A percentile compares a stretch with the other conserved stretches of the same genome.
Conservation (phyloP, 2,888 invertebrate genomes). For the Drosophila neotestacea region DNA sequence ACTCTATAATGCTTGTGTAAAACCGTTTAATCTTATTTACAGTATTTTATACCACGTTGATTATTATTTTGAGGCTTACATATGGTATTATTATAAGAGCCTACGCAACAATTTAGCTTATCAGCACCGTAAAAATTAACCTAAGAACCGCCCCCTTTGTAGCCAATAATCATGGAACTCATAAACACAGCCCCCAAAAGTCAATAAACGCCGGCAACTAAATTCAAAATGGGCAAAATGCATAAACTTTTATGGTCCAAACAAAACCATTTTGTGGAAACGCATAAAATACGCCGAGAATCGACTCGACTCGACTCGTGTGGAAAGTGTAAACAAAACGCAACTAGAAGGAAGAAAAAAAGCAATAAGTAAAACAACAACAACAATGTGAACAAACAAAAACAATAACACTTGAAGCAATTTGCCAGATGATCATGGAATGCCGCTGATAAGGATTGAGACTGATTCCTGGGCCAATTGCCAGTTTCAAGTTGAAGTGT, state of each 20-base stretch:
- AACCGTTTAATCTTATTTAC: neutral
- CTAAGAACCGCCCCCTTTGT: too few relatives aligned
- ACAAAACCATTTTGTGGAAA: slow-evolving; percentile 39
- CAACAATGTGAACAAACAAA: slow-evolving; percentile 7
- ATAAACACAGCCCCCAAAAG: slow-evolving; percentile 36
- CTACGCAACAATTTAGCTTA: slow-evolving; percentile 6
- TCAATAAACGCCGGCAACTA: slow-evolving; percentile 32
- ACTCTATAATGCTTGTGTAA: neutral
- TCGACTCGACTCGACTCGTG: neutral
- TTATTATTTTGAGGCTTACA: slow-evolving; percentile 2
- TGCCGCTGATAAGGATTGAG: slow-evolving; percentile 37
- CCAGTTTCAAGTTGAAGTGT: slow-evolving; percentile 38
- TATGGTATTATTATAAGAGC: neutral
- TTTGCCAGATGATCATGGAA: slow-evolving; percentile 54
- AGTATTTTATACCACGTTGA: neutral
- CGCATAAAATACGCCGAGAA: slow-evolving; percentile 15
- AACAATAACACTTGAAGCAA: slow-evolving; percentile 23
- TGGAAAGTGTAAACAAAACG: slow-evolving; percentile 31
- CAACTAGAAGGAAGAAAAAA: slow-evolving; percentile 2
- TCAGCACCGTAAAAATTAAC: slow-evolving; percentile 1
- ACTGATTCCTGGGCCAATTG: slow-evolving; percentile 18
- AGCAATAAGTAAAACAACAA: slow-evolving; percentile 8
- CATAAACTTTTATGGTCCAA: slow-evolving; percentile 56
- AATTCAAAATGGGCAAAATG: slow-evolving; percentile 49
- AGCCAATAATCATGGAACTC: neutral